Base-by-base conservation (phyloP, 1,140 invertebrate species). In the Lithobius niger region DNA sequence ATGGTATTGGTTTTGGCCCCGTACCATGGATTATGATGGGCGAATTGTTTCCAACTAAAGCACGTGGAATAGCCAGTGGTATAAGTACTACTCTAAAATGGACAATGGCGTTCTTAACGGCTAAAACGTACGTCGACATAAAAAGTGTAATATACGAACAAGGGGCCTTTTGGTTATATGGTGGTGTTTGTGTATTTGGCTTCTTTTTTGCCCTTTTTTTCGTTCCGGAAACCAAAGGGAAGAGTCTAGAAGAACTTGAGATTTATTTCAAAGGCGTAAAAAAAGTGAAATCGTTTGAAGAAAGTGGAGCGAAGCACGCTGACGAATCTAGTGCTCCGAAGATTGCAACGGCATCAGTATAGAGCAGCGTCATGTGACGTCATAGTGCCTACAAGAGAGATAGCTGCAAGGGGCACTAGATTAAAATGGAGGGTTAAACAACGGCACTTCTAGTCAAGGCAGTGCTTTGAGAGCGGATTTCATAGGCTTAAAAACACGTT, bases 21-120 rank as follows among this genome's bases (percentile, higher is more conserved):
- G 85, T 96, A 58, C 91, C 91, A 1, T 94, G 90, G 89, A 72
- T 95, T 3, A 89, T 95, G 82, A 85, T 93, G 79, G 90, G 90
- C 27, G 85, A 88, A 68, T 71, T 86, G 0, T 84, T 80, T 57
- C 83, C 84, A 0, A 75, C 80, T 0, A 86, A 82, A 67, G 83
- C 89, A 44, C 76, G 86, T 49, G 88, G 89, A 0, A 77, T 81
- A 0, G 90, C 89, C 0, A 89, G 88, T 13, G 84, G 86, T 1
- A 67, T 94, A 24, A 84, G 82, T 0, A 90, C 89, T 0, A 81
- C 81, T 13, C 87, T 88, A 63, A 94, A 91, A 68, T 96, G 90
- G 89, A 69, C 79, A 0, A 88, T 84, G 65, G 89, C 88, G 0
- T 96, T 95, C 68, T 65, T 93, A 53, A 85, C 96, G 2, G 94